Evolutionary conservation across 2,888 invertebrate species (phyloP), one percentile per base, ranked within the genome.

Genomic region (Heliconius hortense): DNA sequence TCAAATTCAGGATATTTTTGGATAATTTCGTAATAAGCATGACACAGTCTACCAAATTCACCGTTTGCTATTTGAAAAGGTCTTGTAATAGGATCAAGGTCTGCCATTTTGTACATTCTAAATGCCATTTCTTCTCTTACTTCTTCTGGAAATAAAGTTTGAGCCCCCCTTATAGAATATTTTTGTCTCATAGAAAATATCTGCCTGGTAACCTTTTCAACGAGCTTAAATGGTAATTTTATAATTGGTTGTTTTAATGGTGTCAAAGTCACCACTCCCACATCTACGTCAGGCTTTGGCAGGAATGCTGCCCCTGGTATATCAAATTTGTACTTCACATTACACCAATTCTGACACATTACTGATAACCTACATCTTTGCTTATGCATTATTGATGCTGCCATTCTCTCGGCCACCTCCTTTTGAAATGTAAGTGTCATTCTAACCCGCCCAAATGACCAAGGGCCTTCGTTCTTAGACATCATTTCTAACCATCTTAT

Each of bases 361-460:
- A 99, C 95, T 0, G 99, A 99, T 28, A 99, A 92, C 48, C 99
- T 95, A 86, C 98, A 98, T 81, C 99, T 95, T 84, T 98, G 96
- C 1, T 91, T 88, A 70, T 95, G 89, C 28, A 95, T 90, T 15
- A 96, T 94, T 0, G 95, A 94, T 1, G 99, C 98, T 10, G 96
- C 96, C 90, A 99, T 97, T 81, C 99, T 95, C 87, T 98, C 97
- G 0, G 98, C 99, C 0, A 99, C 98, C 95, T 99, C 99, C 84
- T 98, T 97, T 90, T 99, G 99, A 94, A 99, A 99, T 15, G 99
- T 99, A 70, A 99, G 92, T 0, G 98, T 98, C 96, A 99, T 96
- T 75, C 96, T 95, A 0, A 97, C 96, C 67, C 99, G 95, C 0
- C 98, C 98, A 86, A 96, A 96, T 0, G 93, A 88, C 96, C 98